Conservation (phyloP, 2,888 invertebrate genomes). For the Ariolimax columbianus region DNA sequence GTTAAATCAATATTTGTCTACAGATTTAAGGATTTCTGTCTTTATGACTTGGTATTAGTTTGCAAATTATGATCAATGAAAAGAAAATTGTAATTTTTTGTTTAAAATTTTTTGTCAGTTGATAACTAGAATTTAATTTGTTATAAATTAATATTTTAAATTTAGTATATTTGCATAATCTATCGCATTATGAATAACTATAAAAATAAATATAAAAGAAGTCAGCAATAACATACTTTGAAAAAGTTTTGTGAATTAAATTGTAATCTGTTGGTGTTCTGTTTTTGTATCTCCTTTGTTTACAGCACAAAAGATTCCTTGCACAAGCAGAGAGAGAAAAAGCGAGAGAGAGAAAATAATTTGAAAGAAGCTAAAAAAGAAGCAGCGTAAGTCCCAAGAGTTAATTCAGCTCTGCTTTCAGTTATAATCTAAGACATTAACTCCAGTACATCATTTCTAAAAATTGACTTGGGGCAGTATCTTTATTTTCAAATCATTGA, state of each 20-base stretch:
- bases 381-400: constrained; percentile 63
- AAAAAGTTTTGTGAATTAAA: neutral
- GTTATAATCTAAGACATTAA: neutral
- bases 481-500: too few relatives aligned
- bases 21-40: neutral
- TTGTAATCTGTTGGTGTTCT: neutral
- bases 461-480: too few relatives aligned
- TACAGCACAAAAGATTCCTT: constrained; percentile 76
- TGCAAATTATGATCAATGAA: neutral
- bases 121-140: too few relatives aligned
- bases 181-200: neutral
- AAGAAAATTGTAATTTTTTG: neutral
- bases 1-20: constrained; percentile 50
- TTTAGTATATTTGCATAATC: neutral
- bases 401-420: neutral
- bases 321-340: constrained; percentile 73
- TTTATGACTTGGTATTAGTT: neutral
- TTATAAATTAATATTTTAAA: neutral
- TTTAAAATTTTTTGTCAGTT: too few relatives aligned
- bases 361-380: constrained; percentile 73
- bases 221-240: neutral
- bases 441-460: neutral
- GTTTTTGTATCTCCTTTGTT: constrained; percentile 12
- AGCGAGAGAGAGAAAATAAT: constrained; percentile 73
- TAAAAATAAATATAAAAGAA: neutral